These are phyloP conservation scores for Thamnophis elegans DNA, from an alignment of 2,797 vertebrate species.

Conservation along the genomic window DNA sequence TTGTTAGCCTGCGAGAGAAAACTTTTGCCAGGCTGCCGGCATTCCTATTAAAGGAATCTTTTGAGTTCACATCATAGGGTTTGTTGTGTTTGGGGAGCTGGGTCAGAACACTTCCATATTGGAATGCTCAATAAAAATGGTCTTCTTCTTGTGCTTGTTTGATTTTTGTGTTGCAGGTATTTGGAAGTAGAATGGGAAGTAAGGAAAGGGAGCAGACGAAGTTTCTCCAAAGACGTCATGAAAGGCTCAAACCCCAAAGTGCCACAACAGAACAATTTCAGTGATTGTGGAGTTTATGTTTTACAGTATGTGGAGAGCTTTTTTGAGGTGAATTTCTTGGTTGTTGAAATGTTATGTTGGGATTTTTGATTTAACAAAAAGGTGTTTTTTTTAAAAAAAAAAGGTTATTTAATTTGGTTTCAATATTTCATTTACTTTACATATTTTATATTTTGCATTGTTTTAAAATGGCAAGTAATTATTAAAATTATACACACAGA, in stretches of 20 bases:
- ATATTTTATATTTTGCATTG: background rate
- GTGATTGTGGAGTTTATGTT: constrained; percentile 94
- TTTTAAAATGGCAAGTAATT: background rate
- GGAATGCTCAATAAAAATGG: background rate
- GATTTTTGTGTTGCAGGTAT: constrained; percentile 76
- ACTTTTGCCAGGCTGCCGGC: no score
- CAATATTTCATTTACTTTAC: background rate
- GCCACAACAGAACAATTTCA: constrained; percentile 98
- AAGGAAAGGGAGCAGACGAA: constrained; percentile 83
- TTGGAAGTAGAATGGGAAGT: constrained; percentile 98
- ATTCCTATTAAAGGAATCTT: no score
- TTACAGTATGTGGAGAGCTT: constrained; percentile 98
- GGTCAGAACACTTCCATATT: background rate
- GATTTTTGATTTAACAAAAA: background rate
- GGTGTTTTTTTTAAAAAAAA: background rate
- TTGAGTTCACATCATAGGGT: no score
- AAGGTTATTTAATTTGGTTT: background rate
- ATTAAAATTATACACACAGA: background rate
- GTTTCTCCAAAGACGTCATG: constrained; percentile 94
- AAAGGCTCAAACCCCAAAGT: constrained; percentile 96
- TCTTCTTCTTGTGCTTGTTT: constrained; percentile 16
- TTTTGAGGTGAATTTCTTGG: constrained; percentile 83
- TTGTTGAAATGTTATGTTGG: background rate
- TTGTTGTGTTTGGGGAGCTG: no score
- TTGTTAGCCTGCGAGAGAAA: no score